phyloP scores from a whole-genome alignment of 2,113 vertebrate genomes.

The Pangasianodon gigas region DNA sequence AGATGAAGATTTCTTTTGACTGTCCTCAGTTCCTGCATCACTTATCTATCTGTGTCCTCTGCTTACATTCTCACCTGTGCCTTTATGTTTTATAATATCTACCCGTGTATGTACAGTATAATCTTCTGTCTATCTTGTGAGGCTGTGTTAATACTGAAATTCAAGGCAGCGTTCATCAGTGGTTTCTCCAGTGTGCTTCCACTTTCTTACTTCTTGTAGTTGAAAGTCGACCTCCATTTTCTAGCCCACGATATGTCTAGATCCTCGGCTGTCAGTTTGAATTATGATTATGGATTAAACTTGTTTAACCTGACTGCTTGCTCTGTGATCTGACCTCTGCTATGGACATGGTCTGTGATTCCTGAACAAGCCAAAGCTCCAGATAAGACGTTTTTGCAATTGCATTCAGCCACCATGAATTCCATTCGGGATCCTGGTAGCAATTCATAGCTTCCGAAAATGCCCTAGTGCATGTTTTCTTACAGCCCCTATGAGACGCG shows the following conservation, averaged over 20 bases:
- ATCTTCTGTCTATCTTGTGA: background rate
- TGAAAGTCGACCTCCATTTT: background rate
- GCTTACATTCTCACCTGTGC: background rate
- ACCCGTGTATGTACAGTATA: too few relatives aligned
- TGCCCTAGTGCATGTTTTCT: background rate
- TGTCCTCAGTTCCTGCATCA: background rate
- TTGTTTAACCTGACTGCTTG: background rate
- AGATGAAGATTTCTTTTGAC: background rate
- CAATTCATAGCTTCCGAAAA: background rate
- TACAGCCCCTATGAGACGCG: background rate
- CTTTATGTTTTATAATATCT: background rate
- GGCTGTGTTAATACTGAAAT: background rate
- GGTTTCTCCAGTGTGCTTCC: background rate
- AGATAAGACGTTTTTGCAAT: background rate
- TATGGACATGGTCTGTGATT: background rate
- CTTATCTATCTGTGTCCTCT: background rate
- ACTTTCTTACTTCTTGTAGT: background rate
- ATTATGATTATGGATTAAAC: too few relatives aligned
- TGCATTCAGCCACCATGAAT: background rate
- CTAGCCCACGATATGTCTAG: background rate
- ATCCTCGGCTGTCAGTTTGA: background rate
- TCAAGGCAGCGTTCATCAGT: background rate
- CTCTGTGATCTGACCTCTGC: background rate
- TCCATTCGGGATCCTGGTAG: background rate
- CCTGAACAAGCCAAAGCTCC: background rate